Base-by-base conservation (phyloP, 2,888 invertebrate genomes). In the Xanthorhoe spadicearia region DNA sequence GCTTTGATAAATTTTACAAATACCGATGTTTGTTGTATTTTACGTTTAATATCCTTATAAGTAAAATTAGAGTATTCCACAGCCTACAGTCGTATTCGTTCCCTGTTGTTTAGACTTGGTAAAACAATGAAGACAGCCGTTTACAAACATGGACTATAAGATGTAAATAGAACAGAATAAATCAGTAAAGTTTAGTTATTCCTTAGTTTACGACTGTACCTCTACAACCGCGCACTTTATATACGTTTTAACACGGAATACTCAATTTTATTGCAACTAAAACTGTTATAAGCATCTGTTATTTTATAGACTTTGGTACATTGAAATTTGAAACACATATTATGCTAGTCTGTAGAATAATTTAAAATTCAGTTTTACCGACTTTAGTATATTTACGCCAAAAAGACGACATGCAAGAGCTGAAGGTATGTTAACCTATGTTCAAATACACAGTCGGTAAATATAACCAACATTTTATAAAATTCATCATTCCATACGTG, bases 81-180 rank as follows among this genome's bases (percentile, higher is more conserved):
- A 10, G 35, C 1, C 2, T 38, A 10, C 9, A 43, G 10, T 43
- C 13, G 13, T 38, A 7, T 13, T 43, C 32, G 13, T 13, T 13
- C 13, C 38, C 13, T 43, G 38, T 13, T 4, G 38, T 13, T 43
- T 43, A 43, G 38, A 32, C 8, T 43, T 43, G 13, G 38, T 43
- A 13, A 32, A 43, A 43, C 38, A 43, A 43, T 43, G 38, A 43
- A 43, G 38, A 43, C 10, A 43, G 38, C 13, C 13, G 13, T 43
- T 32, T 43, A 43, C 38, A 43, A 43, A 43, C 38, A 43, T 43
- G 38, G 38, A 43, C 38, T 43, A 43, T 43, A 13, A 43, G 38
- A 43, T 43, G 38, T 13, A 43, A 52, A 52, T 52, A 23, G 23
- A n/a, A 43, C 38, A 43, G 38, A 43, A 43, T 43, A 43, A 43